Base-by-base conservation (phyloP, 1,140 invertebrate species). In the Orius insidiosus region DNA sequence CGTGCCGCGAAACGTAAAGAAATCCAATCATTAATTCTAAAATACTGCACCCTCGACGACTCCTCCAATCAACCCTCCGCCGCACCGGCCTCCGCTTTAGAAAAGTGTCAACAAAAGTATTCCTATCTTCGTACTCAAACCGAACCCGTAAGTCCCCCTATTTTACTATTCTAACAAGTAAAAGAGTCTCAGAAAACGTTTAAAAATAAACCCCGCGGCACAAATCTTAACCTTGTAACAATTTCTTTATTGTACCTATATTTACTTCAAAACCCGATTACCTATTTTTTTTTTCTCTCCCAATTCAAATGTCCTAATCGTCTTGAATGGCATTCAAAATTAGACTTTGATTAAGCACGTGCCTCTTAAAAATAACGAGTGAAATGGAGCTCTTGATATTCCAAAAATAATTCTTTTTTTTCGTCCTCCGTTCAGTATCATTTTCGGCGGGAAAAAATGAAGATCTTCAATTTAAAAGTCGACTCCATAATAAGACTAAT, bases 1-100 rank as follows among this genome's bases (percentile, higher is more conserved):
- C 66, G 82, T 14, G 78, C 80, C 58, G 76, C 75, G 10, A 75
- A 75, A 52, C 69, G 82, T 3, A 84, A 83, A 52, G 82, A 87
- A 56, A 83, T 87, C 7, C 77, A 81, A 58, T 75, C 75, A 49
- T 61, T 85, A 6, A 82, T 85, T 34, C 68, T 76, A 63, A 83
- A 82, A 52, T 85, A 85, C 57, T 71, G 77, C 0, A 72, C 74
- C 11, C 59, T 80, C 44, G 80, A 81, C 45, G 78, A 79, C 19
- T 41, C n/a, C n/a, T n/a, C 51, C 13, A 51, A 54, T 6, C 42
- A 45, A 19, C 6, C 24, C 3, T 18, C 42, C 10, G 30, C 5
- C 13, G 39, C 47, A 15, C 32, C 38, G 11, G 38, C 48, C 14
- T 53, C 50, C 37, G 57, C 49, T 15, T 14, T 58, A 8, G 52